Conservation (phyloP, 2,113 vertebrate genomes). For the Strigops habroptila region DNA sequence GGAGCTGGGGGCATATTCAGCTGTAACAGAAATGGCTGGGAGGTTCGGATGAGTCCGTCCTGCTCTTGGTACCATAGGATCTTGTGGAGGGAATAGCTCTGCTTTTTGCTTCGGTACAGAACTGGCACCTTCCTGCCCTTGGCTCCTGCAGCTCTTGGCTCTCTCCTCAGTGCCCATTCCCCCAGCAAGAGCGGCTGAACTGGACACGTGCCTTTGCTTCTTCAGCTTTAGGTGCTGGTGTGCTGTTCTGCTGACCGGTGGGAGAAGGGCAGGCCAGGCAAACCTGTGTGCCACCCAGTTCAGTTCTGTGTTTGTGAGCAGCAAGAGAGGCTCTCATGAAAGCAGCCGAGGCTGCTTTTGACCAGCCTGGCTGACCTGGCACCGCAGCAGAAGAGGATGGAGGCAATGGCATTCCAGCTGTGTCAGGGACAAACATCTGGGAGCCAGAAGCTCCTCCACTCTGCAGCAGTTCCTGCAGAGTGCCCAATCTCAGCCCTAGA, state of each 20-base stretch:
- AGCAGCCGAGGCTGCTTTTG: background rate
- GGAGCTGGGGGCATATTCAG: background rate
- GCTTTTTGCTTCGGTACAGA: background rate
- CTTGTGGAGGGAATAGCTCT: background rate
- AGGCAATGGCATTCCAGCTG: background rate
- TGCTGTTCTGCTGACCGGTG: background rate
- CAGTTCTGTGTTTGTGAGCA: background rate
- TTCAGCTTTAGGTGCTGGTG: background rate
- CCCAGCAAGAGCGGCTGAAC: background rate
- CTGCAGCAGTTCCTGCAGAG: background rate
- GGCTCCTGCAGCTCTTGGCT: background rate
- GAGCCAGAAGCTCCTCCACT: background rate
- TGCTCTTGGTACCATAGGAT: background rate
- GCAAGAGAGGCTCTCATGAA: fast-evolving
- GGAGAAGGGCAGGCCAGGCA: background rate
- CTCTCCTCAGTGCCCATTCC: background rate
- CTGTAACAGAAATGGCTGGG: background rate
- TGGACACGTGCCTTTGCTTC: fast-evolving
- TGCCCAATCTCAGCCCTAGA: background rate
- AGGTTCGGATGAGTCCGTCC: background rate
- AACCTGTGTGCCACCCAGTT: fast-evolving
- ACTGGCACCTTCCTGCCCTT: background rate
- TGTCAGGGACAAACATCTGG: background rate
- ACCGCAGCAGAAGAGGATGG: background rate
- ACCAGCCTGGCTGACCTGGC: background rate